phyloP scores from a whole-genome alignment of 2,113 vertebrate genomes.

The Macrotus californicus region DNA sequence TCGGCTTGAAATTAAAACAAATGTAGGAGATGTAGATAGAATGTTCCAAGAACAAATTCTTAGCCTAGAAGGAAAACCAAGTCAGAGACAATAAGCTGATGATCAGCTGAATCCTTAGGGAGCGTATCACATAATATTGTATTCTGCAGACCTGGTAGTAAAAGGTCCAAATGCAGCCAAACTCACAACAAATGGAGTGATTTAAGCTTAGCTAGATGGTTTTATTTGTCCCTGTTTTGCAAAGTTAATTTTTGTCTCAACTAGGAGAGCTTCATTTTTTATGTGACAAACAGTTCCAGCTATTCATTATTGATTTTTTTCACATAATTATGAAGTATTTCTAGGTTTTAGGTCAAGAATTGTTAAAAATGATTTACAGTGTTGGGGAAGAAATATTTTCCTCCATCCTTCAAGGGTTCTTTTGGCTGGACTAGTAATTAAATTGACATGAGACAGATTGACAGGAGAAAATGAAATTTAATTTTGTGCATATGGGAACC shows the following conservation, averaged over 20 bases:
- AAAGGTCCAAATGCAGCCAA: neutral
- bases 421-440: neutral
- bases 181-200: neutral
- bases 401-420: neutral
- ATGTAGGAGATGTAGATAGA: neutral
- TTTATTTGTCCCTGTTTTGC: neutral
- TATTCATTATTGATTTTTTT: neutral
- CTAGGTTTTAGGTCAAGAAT: neutral
- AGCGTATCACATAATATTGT: neutral
- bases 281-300: neutral
- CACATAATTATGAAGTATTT: neutral
- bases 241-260: neutral
- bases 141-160: neutral
- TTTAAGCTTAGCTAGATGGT: neutral
- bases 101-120: neutral
- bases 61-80: neutral
- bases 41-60: neutral
- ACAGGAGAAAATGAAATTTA: neutral
- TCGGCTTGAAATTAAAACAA: neutral
- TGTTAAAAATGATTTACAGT: neutral
- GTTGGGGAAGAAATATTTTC: neutral
- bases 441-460: neutral
- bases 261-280: neutral
- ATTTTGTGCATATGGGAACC: neutral
- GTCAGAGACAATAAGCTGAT: neutral